phyloP scores from a whole-genome alignment of 2,113 vertebrate species.

The Mus spicilegus region DNA sequence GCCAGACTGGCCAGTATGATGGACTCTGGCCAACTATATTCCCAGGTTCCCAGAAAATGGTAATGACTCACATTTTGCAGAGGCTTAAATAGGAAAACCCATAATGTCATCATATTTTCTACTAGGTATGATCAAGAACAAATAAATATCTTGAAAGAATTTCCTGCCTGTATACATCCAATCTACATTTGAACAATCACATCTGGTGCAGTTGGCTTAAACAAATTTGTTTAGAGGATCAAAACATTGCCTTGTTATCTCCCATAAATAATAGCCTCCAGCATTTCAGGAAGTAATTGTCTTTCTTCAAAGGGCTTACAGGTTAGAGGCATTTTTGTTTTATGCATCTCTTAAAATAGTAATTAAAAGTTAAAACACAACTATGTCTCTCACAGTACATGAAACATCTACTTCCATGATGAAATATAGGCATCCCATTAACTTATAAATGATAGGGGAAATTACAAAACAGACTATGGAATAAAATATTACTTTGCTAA shows the following conservation, averaged over 20 bases:
- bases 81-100: not conserved
- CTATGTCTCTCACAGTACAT: not conserved
- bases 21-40: not conserved
- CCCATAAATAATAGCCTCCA: not conserved
- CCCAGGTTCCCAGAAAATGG: not conserved
- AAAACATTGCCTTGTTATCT: not conserved
- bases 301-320: not conserved
- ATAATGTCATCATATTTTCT: not conserved
- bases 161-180: not conserved
- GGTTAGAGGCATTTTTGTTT: not conserved
- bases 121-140: not conserved
- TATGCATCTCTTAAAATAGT: not conserved
- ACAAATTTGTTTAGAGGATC: not conserved
- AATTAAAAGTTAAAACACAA: not conserved
- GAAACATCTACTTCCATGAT: not conserved
- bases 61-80: not conserved
- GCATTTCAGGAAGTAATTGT: not conserved
- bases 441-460: slow-evolving; percentile 55
- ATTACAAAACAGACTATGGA: slow-evolving; percentile 54
- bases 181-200: not conserved
- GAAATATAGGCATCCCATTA: not conserved
- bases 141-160: not conserved
- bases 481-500: slow-evolving; percentile 59
- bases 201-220: not conserved
- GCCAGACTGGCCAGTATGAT: not conserved